Evolutionary conservation across 2,113 vertebrate genomes (phyloP).

Genomic region (Acanthisitta chloris): DNA sequence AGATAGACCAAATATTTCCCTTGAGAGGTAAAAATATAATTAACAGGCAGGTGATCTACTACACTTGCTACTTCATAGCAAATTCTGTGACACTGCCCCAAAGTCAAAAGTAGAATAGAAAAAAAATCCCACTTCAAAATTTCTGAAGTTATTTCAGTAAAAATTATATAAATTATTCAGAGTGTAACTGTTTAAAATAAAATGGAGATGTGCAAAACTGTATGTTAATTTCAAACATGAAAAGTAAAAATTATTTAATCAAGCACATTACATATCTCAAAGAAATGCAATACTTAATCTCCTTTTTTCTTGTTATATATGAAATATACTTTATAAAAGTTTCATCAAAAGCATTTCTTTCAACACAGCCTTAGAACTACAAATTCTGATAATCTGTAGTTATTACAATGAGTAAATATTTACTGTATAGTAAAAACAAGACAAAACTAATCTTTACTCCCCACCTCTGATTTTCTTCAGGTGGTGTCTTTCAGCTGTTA

Average conservation of each 20-base stretch:
- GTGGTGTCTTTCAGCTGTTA: neutral
- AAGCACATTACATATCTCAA: neutral
- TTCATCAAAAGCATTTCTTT: neutral
- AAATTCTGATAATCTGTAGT: neutral
- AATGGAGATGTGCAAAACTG: neutral
- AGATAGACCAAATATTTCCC: neutral
- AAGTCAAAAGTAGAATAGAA: neutral
- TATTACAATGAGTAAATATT: neutral
- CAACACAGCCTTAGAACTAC: neutral
- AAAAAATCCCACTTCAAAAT: neutral
- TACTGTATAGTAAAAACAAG: neutral
- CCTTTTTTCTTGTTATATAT: neutral
- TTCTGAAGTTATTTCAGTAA: neutral
- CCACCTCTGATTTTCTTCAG: neutral
- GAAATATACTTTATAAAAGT: neutral
- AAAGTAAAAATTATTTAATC: neutral
- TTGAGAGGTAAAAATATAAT: neutral
- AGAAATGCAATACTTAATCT: neutral
- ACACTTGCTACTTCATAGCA: neutral
- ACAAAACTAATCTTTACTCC: neutral
- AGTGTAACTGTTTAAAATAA: neutral
- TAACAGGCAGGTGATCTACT: neutral
- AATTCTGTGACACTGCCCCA: neutral
- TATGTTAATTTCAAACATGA: neutral
- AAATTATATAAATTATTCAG: neutral